Percentiles rank a stretch among this genome's conserved stretches.
Evolutionary conservation across 2,113 vertebrate species (phyloP).

Genomic region (Clarias magur): DNA sequence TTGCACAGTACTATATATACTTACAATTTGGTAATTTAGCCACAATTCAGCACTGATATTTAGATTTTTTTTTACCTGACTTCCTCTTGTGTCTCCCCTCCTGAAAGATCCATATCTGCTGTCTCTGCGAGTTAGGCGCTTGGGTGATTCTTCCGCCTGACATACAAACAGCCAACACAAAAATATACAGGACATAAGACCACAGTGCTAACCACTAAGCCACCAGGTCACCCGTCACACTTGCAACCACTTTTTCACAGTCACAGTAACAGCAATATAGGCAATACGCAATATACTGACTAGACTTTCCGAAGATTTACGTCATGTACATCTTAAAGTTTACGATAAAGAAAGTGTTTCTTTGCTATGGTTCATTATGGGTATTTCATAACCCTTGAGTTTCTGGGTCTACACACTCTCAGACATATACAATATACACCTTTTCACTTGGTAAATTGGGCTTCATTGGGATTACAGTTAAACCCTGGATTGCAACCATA

Average conservation of each 20-base stretch:
- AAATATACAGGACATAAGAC: not conserved
- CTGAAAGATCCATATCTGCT: slow-evolving; percentile 69
- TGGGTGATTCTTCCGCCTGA: slow-evolving; percentile 69
- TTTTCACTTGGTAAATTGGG: too few relatives aligned
- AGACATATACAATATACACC: too few relatives aligned
- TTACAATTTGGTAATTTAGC: not conserved
- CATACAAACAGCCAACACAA: slow-evolving; percentile 12
- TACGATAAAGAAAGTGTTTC: not conserved
- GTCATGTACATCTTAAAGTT: not conserved
- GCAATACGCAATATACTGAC: too few relatives aligned
- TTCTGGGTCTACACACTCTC: too few relatives aligned
- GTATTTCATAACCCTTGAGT: too few relatives aligned
- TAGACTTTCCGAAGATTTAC: not conserved
- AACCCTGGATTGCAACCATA: too few relatives aligned
- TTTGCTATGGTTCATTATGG: not conserved
- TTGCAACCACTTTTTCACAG: too few relatives aligned
- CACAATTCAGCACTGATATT: not conserved
- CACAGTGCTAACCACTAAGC: too few relatives aligned
- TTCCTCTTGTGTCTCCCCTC: slow-evolving; percentile 60
- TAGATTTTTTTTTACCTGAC: slow-evolving; percentile 63
- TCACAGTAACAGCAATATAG: too few relatives aligned
- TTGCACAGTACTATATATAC: not conserved
- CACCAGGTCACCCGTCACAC: too few relatives aligned
- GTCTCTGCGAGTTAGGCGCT: slow-evolving; percentile 69
- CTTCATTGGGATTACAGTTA: too few relatives aligned